Evolutionary conservation across 2,888 invertebrate genomes (phyloP), one percentile per base, ranked within the genome.

Genomic region (Desoria tigrina): DNA sequence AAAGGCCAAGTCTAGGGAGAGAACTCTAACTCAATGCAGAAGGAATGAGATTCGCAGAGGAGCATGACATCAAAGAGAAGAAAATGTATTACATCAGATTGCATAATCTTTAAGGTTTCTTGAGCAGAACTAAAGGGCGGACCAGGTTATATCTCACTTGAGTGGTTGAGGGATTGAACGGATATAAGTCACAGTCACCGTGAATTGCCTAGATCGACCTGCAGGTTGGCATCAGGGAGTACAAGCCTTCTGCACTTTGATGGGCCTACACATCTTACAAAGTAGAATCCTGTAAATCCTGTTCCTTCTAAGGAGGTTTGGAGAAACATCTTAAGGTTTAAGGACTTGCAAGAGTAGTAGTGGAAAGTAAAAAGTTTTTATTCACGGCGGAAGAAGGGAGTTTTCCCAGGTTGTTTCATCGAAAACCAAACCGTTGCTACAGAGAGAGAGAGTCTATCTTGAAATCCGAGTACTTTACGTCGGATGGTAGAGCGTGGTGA

Each of bases 51-150:
- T 45, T 45, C 16, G 45, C 51, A 24, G 24, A 24, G 7, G 45
- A 45, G 51, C 14, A 51, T 45, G 26, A 51, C 24, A 51, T 51
- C 51, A 51, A 51, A 51, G 51, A 51, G 26, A 51, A 51, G 51
- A 51, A 51, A 51, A 51, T 51, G 51, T 51, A 9, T 51, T 51
- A 26, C 51, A 24, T 26, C 14, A 26, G 26, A 51, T 21, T 51
- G 26, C 51, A 51, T 24, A 51, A 45, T 45, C 45, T 45, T 45
- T 45, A 45, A 45, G 45, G 45, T 51, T 51, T 26, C 26, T 24
- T 21, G 51, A 51, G 51, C 51, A 51, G 51, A 51, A 51, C 23
- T 26, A 51, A 51, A 51, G 51, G 51, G 24, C 26, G 24, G 23
- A 51, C 24, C 26, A 51, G 51, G 26, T 51, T 26, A 51, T 16